Percentiles rank a stretch among this genome's conserved stretches.
Conservation (phyloP, 1,140 invertebrate genomes). For the Halesus radiatus region DNA sequence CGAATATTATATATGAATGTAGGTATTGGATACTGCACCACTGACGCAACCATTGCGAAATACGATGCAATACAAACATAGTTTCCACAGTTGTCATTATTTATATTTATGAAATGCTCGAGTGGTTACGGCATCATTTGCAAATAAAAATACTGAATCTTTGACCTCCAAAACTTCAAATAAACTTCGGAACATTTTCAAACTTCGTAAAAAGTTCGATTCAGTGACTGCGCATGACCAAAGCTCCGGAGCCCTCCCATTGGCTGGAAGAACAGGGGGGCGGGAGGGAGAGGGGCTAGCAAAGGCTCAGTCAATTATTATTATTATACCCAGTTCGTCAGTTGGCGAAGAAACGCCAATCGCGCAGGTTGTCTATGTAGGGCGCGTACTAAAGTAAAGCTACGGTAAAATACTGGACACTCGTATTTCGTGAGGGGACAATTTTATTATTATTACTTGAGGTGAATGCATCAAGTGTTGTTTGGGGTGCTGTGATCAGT, state of each 20-base stretch:
- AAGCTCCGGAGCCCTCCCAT: constrained; percentile 12
- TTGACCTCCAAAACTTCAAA: background rate
- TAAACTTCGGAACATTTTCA: constrained; percentile 10
- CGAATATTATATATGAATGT: no score
- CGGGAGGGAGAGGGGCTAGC: background rate
- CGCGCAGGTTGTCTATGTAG: background rate
- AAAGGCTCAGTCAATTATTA: constrained; percentile 16
- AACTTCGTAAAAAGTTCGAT: constrained; percentile 6
- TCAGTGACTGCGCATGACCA: background rate
- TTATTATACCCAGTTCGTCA: constrained; percentile 5
- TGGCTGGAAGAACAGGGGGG: background rate
- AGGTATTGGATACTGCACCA: no score
- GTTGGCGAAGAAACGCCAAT: constrained; percentile 21
- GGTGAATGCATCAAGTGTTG: constrained; percentile 20
- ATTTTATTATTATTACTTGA: background rate
- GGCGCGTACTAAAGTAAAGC: background rate
- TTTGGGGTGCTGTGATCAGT: background rate
- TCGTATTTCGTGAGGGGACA: constrained; percentile 23
- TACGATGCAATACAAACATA: no score
- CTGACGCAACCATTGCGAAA: no score
- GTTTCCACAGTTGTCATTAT: background rate
- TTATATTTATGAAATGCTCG: no score
- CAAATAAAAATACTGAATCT: constrained; percentile 7
- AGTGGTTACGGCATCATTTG: no score
- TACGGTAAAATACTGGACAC: background rate